These are phyloP conservation scores for Micrastur ruficollis DNA, from an alignment of 2,797 vertebrate genomes.

Conservation along the genomic window DNA sequence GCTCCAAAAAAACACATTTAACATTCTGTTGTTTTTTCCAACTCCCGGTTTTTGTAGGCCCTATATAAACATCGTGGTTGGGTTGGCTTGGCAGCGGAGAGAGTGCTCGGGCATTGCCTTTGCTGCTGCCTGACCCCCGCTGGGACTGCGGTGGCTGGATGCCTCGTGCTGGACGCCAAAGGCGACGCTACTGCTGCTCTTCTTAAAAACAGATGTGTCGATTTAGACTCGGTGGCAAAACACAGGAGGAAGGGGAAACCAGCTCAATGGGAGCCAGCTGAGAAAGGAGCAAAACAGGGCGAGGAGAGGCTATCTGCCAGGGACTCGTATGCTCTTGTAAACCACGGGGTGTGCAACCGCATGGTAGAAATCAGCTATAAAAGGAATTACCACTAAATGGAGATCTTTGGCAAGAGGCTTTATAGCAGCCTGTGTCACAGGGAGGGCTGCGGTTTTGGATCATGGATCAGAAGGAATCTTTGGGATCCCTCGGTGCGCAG, in stretches of 20 bases:
- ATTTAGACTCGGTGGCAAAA: too few species aligned
- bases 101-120: rapidly evolving
- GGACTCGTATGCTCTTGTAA: background rate
- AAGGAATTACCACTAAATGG: background rate
- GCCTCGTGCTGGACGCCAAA: background rate
- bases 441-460: background rate
- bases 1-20: background rate
- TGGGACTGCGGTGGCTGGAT: background rate
- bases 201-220: background rate
- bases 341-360: background rate
- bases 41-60: background rate
- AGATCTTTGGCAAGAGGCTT: background rate
- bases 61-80: rapidly evolving
- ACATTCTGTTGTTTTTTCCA: background rate
- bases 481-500: background rate
- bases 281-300: background rate
- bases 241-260: background rate
- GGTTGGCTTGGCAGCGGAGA: background rate
- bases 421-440: background rate
- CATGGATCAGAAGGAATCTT: background rate
- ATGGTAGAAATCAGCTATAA: background rate
- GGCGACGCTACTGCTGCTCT: background rate
- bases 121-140: background rate
- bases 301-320: background rate
- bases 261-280: background rate